Evolutionary conservation across 2,888 invertebrate species (phyloP), one percentile per base, ranked within the genome.

Genomic region (Electrophaes corylata): DNA sequence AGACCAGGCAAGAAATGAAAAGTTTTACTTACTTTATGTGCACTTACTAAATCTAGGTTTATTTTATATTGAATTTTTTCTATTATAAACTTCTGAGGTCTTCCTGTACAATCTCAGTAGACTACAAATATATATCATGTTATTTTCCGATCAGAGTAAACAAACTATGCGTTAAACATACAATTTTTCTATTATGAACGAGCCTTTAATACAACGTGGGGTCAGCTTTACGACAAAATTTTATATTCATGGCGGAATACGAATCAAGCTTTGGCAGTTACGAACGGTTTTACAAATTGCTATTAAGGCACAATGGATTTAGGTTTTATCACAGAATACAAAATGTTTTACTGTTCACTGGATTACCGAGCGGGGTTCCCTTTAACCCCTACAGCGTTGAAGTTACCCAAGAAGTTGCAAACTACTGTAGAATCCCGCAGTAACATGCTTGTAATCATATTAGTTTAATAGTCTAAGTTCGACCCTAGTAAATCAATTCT

Each of bases 201-300:
- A 20, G 23, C 16, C 58, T 45, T 47, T 39, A 6, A 47, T 19
- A 41, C 5, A 57, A 29, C 18, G 33, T 46, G 33, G 46, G 57
- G 50, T 52, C 47, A 48, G 51, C 47, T 60, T 60, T 60, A 60
- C 55, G 60, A 51, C 60, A 23, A 55, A 51, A 51, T 60, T 60
- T 60, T 55, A 60, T 60, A 55, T 55, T 51, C 51, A 51, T 51
- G 51, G 43, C 55, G 39, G 55, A 55, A 40, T 54, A 45, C 44
- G 49, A 53, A 58, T 54, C 58, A 49, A 45, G 52, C 44, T 47
- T 57, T 47, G 43, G 44, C 57, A 55, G 55, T 55, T 55, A 37
- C 48, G 41, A 43, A 55, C 40, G 46, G 45, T 48, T 43, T 43
- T 48, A 48, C 56, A 49, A 49, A 56, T 49, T 56, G 49, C 49